Percentiles rank a stretch among this genome's conserved stretches.
Conservation (phyloP, 2,888 invertebrate genomes). For the Drosophila sordidapex region DNA sequence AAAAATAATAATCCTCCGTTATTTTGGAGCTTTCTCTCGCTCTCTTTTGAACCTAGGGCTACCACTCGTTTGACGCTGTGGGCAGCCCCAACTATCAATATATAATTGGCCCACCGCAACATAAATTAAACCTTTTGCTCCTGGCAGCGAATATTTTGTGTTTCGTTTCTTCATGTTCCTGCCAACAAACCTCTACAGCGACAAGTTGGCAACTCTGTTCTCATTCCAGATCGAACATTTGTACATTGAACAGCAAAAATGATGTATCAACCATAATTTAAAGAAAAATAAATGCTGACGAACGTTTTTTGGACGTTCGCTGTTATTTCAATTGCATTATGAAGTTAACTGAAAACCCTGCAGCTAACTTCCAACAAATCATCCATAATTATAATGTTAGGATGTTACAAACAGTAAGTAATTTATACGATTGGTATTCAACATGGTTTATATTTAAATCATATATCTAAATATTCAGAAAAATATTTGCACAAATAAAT, state of each 20-base stretch:
- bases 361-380: neutral
- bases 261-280: neutral
- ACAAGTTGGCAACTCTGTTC: neutral
- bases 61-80: too few relatives aligned
- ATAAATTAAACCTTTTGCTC: neutral
- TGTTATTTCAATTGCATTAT: neutral
- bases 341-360: too few relatives aligned
- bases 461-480: neutral
- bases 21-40: too few relatives aligned
- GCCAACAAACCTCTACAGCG: neutral
- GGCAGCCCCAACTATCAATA: too few relatives aligned
- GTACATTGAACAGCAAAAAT: neutral
- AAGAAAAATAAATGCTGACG: neutral
- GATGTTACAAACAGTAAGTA: neutral
- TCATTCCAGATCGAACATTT: too few relatives aligned
- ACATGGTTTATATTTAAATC: neutral
- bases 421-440: neutral
- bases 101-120: too few relatives aligned
- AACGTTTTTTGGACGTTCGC: neutral
- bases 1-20: too few relatives aligned
- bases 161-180: neutral
- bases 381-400: neutral
- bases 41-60: too few relatives aligned
- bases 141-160: neutral
- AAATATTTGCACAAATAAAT: neutral